These are phyloP conservation scores for Tetramorium simillimum DNA, from an alignment of 1,140 invertebrate genomes.

Conservation along the genomic window DNA sequence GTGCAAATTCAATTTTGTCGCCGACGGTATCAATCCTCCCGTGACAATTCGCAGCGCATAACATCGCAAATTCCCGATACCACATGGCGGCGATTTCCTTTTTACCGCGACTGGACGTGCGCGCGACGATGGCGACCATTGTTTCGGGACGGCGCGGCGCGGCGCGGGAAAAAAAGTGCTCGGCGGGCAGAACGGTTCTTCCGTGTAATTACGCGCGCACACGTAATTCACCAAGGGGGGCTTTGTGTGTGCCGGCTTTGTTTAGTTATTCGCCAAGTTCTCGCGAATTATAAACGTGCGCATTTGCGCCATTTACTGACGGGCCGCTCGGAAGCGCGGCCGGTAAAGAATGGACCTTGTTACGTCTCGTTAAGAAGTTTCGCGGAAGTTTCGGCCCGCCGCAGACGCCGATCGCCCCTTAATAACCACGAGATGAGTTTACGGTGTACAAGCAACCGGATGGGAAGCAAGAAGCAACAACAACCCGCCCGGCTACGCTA, in stretches of 20 bases:
- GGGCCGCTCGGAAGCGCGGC: slow-evolving; percentile 49
- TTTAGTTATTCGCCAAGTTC: slow-evolving; percentile 59
- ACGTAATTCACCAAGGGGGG: slow-evolving; percentile 20
- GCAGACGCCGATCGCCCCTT: slow-evolving; percentile 67
- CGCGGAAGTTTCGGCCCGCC: slow-evolving; percentile 69
- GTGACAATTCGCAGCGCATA: slow-evolving; percentile 32
- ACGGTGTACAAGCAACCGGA: slow-evolving; percentile 56
- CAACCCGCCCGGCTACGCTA: not conserved
- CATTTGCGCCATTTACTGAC: slow-evolving; percentile 65
- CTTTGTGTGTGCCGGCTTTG: slow-evolving; percentile 49
- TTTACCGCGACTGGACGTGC: not conserved
- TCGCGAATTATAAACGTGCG: slow-evolving; percentile 60
- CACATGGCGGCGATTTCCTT: not conserved
- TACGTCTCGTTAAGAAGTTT: slow-evolving; percentile 77
- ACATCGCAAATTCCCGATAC: slow-evolving; percentile 37
- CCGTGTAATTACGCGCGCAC: slow-evolving; percentile 48
- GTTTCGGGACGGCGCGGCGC: not conserved
- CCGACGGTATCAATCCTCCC: not conserved
- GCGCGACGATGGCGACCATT: slow-evolving; percentile 25
- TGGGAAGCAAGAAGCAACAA: slow-evolving; percentile 54
- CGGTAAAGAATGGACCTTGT: slow-evolving; percentile 74
- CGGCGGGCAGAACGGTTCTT: slow-evolving; percentile 20
- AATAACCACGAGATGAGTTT: slow-evolving; percentile 76
- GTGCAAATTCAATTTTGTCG: slow-evolving; percentile 23
- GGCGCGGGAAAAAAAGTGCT: slow-evolving; percentile 3